Base-by-base conservation (phyloP, 2,888 invertebrate species). In the Parnassius glacialis region DNA sequence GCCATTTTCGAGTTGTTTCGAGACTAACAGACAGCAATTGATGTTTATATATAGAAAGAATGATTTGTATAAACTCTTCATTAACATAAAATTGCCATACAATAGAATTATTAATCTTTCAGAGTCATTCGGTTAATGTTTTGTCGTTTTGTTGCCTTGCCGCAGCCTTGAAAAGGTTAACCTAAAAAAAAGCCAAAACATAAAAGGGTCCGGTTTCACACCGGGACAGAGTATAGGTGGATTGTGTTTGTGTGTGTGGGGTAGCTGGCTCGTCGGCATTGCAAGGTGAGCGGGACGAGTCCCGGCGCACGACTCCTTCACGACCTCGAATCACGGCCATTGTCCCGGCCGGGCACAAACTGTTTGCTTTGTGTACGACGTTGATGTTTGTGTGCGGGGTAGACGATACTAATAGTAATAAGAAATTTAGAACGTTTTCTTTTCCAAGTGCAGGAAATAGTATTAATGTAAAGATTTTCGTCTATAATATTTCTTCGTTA, bases 231-330 rank as follows among this genome's bases (percentile, higher is more conserved):
- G 44, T 61, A 56, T 51, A 34, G 5, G 34, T 34, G 34, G 34
- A 41, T 60, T 44, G 13, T 50, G 59, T 57, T 45, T 59, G 59
- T 57, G 50, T 58, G 61, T 51, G 60, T 52, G 69, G 72, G 73
- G 71, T 72, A 70, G 72, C 69, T 71, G 70, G 70, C 72, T 69
- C 68, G 74, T 76, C 79, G 88, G 79, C 88, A 88, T 87, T 88
- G 88, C 88, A 88, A 88, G 88, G 88, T 83, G 81, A 88, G 79
- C 86, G 70, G 74, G 85, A 72, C 74, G 69, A 69, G 68, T 67
- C 63, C 64, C 53, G 68, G 53, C 62, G 59, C 63, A 58, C 56
- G 58, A 52, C 56, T 59, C 13, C 13, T 13, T 9, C 48, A 48
- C 57, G 60, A 62, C 59, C 65, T 65, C 61, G 44, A 45, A 61